Evolutionary conservation across 2,797 vertebrate genomes (phyloP).

Genomic region (Ceyx erithaca): DNA sequence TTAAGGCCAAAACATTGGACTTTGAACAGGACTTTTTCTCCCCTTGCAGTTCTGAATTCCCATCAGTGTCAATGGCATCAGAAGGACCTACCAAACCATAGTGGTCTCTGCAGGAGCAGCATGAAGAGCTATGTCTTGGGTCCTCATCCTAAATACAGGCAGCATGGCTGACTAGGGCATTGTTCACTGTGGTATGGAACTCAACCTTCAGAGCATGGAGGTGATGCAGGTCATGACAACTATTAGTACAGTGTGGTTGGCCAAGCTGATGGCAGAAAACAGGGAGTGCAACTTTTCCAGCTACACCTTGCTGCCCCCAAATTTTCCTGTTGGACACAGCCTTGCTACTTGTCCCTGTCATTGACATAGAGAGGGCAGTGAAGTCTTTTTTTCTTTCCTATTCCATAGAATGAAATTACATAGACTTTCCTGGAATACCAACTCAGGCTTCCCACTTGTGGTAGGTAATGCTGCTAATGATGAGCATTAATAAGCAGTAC

Average conservation of each 20-base stretch:
- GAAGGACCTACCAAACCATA: not conserved
- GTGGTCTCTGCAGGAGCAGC: not conserved
- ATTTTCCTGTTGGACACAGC: not conserved
- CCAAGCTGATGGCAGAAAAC: not conserved
- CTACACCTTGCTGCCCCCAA: accelerated
- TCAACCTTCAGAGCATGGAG: not conserved
- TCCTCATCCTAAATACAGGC: not conserved
- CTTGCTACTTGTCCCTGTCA: not conserved
- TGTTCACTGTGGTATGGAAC: not conserved
- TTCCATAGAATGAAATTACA: not conserved
- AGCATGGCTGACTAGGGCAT: not conserved
- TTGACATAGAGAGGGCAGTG: not conserved
- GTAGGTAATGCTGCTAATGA: not conserved
- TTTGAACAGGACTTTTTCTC: not conserved
- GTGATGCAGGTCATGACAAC: not conserved
- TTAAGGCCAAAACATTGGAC: not conserved
- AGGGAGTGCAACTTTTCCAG: not conserved
- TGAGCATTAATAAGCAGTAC: not conserved
- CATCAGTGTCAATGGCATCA: not conserved
- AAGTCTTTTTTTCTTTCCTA: conserved; percentile 42
- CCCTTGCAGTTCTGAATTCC: not conserved
- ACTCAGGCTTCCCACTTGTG: not conserved
- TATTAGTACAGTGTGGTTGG: not conserved
- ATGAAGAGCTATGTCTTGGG: not conserved
- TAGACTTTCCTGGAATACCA: conserved; percentile 16